Evolutionary conservation across 2,888 invertebrate genomes (phyloP), one percentile per base, ranked within the genome.

Genomic region (Panzeria rudis): DNA sequence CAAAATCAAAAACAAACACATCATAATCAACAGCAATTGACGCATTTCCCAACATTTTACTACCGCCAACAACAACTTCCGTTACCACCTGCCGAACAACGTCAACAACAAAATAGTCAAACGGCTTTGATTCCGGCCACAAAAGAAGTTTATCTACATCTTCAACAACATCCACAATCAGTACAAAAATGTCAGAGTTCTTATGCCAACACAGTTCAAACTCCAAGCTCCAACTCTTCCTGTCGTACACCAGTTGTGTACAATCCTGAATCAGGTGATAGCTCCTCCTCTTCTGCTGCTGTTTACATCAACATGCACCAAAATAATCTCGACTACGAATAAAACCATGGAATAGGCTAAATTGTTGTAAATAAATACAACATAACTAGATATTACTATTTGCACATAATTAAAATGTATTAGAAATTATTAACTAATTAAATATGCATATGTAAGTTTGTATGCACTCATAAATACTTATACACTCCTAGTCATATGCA

Each of bases 101-200:
- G 59, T 15, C 73, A 69, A 15, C 68, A 83, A 17, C 76, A 81
- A 61, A 38, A 72, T 13, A 59, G 7, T 59, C 23, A 29, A 50
- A 17, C 80, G 0, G 11, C 25, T 1, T 2, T 29, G 44, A 52
- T 61, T 41, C 59, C 80, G 1, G 32, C 41, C 0, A 44, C 73
- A 23, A 81, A 85, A 15, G 77, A 73, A 62, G 61, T 73, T 3
- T 72, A 82, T 38, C 41, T 81, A 25, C 81, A 85, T 52, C 66
- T 80, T 47, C 77, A 77, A 44, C 79, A 73, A 54, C 75, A 76
- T 11, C 80, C 71, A 15, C 72, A 79, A 64, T 44, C 83, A 73
- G 72, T 69, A 64, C 73, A 81, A 68, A 75, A 75, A 52, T 29
- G 8, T 44, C 66, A 68, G 44, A 50, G 41, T 32, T 32, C 50